Evolutionary conservation across 2,888 invertebrate genomes (phyloP), one percentile per base, ranked within the genome.

Genomic region (Aporophyla lueneburgensis): DNA sequence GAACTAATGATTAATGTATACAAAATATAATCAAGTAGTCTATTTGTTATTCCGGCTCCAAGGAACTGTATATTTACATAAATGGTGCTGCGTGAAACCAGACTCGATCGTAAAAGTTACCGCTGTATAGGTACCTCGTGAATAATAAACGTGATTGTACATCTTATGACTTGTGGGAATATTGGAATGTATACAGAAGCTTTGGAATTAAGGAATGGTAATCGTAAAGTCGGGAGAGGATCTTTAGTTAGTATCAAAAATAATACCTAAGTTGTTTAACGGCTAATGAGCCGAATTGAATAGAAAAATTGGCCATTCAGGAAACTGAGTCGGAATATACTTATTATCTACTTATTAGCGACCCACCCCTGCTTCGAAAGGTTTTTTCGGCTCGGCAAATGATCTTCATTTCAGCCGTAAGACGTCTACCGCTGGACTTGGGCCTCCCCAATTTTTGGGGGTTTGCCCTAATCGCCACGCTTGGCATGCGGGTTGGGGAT

Each of bases 81-180:
- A 81, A 78, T 67, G 76, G 67, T 78, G 58, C 78, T 71, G 71
- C 68, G 75, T 73, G 62, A 73, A 78, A 71, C 72, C 70, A 67
- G 67, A 53, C 62, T 51, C 66, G 68, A 81, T 86, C 78, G 75
- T 86, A 78, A 84, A 78, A 78, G 43, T 78, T 81, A 81, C 85
- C 69, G 67, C 54, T 53, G 68, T 81, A 71, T 63, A 33, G 33
- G 33, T 33, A 73, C 46, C 67, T 67, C 63, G 56, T 61, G 81
- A 86, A 84, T 86, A 81, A 78, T 81, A 78, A 84, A 75, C 56
- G 59, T 74, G 71, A 74, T 68, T 82, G 83, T 77, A 71, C 74
- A 84, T 79, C 71, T 84, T 56, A 79, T 54, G 83, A 82, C 78
- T 80, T 77, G 54, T 46, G 83, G 70, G 78, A 65, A 78, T 78